Evolutionary conservation across 2,888 invertebrate genomes (phyloP).

Genomic region (Callimorpha dominula): DNA sequence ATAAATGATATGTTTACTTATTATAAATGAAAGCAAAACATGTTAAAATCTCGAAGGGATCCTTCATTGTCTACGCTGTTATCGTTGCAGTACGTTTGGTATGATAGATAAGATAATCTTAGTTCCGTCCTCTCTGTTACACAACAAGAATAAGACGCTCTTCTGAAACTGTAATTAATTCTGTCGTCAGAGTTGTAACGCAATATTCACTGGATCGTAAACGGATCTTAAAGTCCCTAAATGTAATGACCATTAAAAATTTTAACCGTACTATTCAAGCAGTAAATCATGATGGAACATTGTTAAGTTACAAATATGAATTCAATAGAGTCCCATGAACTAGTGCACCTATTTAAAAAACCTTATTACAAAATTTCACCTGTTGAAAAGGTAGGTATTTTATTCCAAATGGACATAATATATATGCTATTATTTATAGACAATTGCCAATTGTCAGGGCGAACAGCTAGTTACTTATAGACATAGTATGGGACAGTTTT

Average conservation of each 20-base stretch:
- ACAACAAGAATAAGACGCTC: slow-evolving; percentile 45
- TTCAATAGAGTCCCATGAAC: neutral
- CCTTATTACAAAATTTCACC: neutral
- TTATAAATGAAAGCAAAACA: slow-evolving; percentile 13
- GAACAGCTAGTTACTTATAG: too few relatives aligned
- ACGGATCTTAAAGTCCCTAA: slow-evolving; percentile 33
- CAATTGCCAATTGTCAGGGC: neutral
- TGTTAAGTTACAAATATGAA: neutral
- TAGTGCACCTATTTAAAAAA: neutral
- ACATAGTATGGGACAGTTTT: too few relatives aligned
- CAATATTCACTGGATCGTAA: slow-evolving; percentile 37
- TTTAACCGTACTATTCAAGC: neutral
- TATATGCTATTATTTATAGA: neutral
- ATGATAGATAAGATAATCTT: slow-evolving; percentile 62
- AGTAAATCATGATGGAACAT: neutral
- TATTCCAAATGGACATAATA: neutral
- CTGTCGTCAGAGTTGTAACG: slow-evolving; percentile 53
- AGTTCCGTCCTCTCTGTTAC: slow-evolving; percentile 56
- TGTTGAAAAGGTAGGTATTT: neutral
- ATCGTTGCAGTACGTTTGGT: slow-evolving; percentile 53
- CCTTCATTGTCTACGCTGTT: slow-evolving; percentile 38
- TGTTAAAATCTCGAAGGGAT: slow-evolving; percentile 41
- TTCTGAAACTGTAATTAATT: slow-evolving; percentile 56
- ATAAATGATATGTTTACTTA: neutral
- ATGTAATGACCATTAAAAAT: slow-evolving; percentile 28